Conservation (phyloP, 2,888 invertebrate genomes). For the Sepiola atlantica region DNA sequence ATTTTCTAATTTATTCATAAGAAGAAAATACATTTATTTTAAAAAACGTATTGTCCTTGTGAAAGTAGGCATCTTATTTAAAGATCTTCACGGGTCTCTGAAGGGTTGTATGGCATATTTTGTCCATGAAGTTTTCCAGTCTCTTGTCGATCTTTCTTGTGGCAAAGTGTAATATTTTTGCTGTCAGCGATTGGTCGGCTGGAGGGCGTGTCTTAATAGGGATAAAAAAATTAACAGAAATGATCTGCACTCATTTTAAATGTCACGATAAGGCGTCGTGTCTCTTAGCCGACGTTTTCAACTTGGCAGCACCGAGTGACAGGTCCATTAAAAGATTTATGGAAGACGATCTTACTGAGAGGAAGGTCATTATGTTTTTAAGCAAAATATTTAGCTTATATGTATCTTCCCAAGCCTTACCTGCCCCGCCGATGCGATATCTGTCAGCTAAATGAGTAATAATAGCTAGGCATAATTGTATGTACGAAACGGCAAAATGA, state of each 20-base stretch:
- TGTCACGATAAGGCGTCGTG: background rate
- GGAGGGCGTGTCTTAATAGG: background rate
- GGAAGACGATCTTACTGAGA: background rate
- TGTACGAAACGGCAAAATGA: background rate
- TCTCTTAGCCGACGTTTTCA: background rate
- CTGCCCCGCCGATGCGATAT: background rate
- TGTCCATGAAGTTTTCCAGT: too few species aligned
- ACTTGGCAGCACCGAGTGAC: constrained; percentile 19
- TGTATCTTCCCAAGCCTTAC: background rate
- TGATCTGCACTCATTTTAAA: constrained; percentile 23
- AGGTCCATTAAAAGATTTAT: constrained; percentile 32
- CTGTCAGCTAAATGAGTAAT: constrained; percentile 7
- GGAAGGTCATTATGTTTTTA: constrained; percentile 15
- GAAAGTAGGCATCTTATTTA: too few species aligned
- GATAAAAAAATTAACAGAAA: background rate
- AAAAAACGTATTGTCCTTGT: too few species aligned
- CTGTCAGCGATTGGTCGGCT: background rate
- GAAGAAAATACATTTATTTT: too few species aligned
- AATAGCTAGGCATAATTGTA: background rate
- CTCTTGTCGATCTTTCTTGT: background rate
- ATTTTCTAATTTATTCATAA: too few species aligned
- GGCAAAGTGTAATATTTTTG: background rate
- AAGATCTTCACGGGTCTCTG: too few species aligned
- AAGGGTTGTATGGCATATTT: too few species aligned
- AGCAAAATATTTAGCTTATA: constrained; percentile 10